These are phyloP conservation scores for Tragopan temminckii DNA, from an alignment of 2,797 vertebrate genomes.

Conservation along the genomic window DNA sequence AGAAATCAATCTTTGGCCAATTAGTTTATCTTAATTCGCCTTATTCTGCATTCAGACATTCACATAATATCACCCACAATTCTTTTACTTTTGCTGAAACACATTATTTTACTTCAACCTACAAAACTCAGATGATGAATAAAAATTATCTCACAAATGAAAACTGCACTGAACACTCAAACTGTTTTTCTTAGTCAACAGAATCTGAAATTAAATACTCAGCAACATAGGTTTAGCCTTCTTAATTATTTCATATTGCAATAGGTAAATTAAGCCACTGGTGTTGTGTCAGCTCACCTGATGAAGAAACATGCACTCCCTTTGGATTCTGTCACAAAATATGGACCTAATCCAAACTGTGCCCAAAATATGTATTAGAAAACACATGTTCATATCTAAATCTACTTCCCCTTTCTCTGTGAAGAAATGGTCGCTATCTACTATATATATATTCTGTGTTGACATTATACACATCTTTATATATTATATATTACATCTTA, in stretches of 20 bases:
- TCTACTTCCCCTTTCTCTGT: background rate
- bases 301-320: background rate
- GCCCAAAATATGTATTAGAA: background rate
- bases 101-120: background rate
- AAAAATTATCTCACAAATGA: background rate
- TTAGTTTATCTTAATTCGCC: slow-evolving; percentile 40
- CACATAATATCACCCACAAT: background rate
- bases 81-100: slow-evolving; percentile 12
- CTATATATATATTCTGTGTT: background rate
- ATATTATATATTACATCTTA: background rate
- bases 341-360: background rate
- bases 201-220: slow-evolving; percentile 38
- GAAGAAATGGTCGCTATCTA: background rate
- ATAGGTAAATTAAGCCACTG: background rate
- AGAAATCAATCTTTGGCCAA: slow-evolving; percentile 17
- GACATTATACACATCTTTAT: background rate
- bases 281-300: background rate
- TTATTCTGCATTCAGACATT: slow-evolving; percentile 8
- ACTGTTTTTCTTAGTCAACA: background rate
- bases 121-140: slow-evolving; percentile 14
- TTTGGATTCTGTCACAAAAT: background rate
- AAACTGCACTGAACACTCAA: background rate
- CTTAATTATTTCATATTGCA: background rate
- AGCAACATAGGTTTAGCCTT: background rate
- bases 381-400: background rate